phyloP scores from a whole-genome alignment of 2,797 vertebrate genomes.

The Poeciliopsis paucimaculata region DNA sequence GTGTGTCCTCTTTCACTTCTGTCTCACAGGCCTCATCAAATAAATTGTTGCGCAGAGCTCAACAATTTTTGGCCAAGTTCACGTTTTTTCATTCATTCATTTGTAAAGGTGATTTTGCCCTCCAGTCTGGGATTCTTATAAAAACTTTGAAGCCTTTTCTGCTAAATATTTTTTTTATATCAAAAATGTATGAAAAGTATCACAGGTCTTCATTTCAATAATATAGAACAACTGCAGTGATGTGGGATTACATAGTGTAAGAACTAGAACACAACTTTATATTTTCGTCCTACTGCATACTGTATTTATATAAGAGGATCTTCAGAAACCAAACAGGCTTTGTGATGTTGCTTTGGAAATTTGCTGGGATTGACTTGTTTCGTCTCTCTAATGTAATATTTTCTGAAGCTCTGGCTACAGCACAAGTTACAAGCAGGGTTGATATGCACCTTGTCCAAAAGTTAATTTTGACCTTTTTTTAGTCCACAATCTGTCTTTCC shows the following conservation, averaged over 20 bases:
- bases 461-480: neutral
- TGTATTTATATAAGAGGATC: neutral
- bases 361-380: neutral
- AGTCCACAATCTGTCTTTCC: neutral
- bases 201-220: neutral
- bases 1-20: slow-evolving; percentile 37
- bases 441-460: neutral
- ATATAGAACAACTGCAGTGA: neutral
- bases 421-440: neutral
- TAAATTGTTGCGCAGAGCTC: slow-evolving; percentile 23
- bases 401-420: neutral
- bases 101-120: neutral
- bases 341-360: neutral
- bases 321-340: neutral
- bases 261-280: neutral
- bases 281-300: neutral
- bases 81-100: neutral
- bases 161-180: neutral
- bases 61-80: slow-evolving; percentile 7
- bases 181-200: neutral
- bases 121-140: neutral
- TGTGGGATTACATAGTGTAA: neutral
- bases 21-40: slow-evolving; percentile 23
- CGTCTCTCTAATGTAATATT: neutral
- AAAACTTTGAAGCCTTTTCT: neutral